Percentiles rank a stretch among this genome's conserved stretches.
Evolutionary conservation across 2,113 vertebrate genomes (phyloP).

Genomic region (Onychostoma macrolepis): DNA sequence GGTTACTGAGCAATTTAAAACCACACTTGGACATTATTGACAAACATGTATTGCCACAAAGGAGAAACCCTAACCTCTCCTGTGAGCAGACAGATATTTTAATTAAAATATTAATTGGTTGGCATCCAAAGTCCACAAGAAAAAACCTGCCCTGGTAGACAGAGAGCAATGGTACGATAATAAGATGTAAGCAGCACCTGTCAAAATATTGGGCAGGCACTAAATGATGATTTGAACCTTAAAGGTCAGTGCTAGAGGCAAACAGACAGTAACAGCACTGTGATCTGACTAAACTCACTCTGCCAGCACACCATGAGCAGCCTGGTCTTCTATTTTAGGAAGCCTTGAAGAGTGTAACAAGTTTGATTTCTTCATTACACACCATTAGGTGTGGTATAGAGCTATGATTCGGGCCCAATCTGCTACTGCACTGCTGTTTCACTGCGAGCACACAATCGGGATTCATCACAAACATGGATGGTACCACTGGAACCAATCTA

Average conservation of each 20-base stretch:
- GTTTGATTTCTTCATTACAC: neutral
- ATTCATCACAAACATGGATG: neutral
- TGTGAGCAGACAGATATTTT: constrained; percentile 34
- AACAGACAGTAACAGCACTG: neutral
- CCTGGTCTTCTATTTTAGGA: neutral
- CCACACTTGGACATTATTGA: constrained; percentile 52
- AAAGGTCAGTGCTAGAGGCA: neutral
- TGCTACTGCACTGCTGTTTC: neutral
- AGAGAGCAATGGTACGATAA: constrained; percentile 16
- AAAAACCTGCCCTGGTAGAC: neutral
- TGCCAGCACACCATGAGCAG: too few species aligned
- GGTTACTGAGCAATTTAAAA: constrained; percentile 43
- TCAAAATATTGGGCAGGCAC: constrained; percentile 1
- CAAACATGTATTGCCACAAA: constrained; percentile 42
- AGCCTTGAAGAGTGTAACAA: neutral
- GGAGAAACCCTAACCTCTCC: neutral
- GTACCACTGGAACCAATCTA: neutral
- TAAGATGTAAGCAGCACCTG: neutral
- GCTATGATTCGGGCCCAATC: neutral
- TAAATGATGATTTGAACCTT: constrained; percentile 16
- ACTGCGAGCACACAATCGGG: neutral
- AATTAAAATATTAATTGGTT: constrained; percentile 51
- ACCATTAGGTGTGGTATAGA: neutral
- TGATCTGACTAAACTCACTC: neutral
- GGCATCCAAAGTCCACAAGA: constrained; percentile 16